Evolutionary conservation across 1,140 invertebrate genomes (phyloP), one percentile per base, ranked within the genome.

Genomic region (Drosophila nigrodunni): DNA sequence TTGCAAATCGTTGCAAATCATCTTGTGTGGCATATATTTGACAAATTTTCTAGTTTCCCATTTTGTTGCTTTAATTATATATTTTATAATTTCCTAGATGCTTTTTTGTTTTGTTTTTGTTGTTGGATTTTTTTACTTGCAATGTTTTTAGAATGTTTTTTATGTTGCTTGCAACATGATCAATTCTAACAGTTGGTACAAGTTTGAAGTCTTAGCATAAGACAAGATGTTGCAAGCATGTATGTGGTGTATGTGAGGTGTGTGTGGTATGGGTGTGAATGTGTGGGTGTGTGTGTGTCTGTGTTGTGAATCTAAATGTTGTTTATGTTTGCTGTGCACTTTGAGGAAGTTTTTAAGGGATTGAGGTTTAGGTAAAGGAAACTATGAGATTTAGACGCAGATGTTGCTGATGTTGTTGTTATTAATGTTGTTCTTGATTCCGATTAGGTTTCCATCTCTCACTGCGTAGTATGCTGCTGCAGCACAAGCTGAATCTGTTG

Each of bases 381-480:
- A 66, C 21, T n/a, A 52, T 37, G 71, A 71, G 39, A 73, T 77
- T 75, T 79, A 64, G 74, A 67, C 69, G 62, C 58, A 68, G 60
- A 59, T 62, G 79, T 57, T 50, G 43, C 15, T 47, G 46, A 49
- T 49, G 47, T 49, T 46, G 47, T 49, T 46, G 13, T n/a, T 18
- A 44, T 68, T 47, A 47, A 61, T 60, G 60, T 50, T 70, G 47
- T 61, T 30, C 25, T 30, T 30, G 25, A 30, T 30, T 30, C 25
- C 25, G 25, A 30, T 39, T 39, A 9, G 8, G 37, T 9, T 18
- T 21, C 41, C 39, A 44, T 43, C 30, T 44, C 68, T 89, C 90
- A 92, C 80, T 92, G 92, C 44, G 89, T 73, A 46, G 81, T 90
- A 79, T 91, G 92, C 69, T 80, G 91, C 65, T 82, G 92, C 91